Conservation (phyloP, 1,140 invertebrate genomes). For the Bactericera cockerelli region DNA sequence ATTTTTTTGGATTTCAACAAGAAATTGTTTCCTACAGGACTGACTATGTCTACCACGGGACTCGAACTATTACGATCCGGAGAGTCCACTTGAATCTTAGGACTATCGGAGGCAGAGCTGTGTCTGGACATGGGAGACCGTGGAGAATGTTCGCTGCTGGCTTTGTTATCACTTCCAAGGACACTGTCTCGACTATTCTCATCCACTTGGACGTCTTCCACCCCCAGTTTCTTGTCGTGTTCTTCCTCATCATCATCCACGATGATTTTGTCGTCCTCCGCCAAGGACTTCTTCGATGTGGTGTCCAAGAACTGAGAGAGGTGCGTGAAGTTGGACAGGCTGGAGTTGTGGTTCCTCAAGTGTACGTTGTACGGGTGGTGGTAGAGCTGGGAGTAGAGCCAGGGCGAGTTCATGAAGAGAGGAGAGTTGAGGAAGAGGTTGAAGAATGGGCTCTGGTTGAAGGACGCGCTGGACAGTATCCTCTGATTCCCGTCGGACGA, state of each 20-base stretch:
- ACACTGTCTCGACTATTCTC: background rate
- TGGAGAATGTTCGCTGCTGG: background rate
- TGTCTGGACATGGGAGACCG: background rate
- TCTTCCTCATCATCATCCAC: slow-evolving; percentile 3
- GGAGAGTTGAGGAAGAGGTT: slow-evolving; percentile 48
- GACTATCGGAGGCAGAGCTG: background rate
- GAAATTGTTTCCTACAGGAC: background rate
- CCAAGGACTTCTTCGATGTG: background rate
- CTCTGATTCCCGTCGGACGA: background rate
- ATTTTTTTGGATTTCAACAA: background rate
- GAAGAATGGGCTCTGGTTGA: slow-evolving; percentile 30
- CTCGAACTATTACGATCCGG: slow-evolving; percentile 1
- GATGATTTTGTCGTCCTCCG: background rate
- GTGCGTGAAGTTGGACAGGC: background rate
- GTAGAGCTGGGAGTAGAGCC: slow-evolving; percentile 55
- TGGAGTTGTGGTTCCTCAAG: slow-evolving; percentile 1
- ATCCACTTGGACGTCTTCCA: background rate
- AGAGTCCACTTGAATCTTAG: slow-evolving; percentile 5
- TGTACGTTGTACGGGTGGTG: slow-evolving; percentile 20
- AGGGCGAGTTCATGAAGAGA: slow-evolving; percentile 49
- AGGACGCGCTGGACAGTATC: slow-evolving; percentile 21
- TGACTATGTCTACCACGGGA: background rate
- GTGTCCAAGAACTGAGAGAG: background rate
- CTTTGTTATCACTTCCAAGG: background rate
- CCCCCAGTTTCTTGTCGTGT: background rate